phyloP scores from a whole-genome alignment of 2,113 vertebrate species.

The Scophthalmus maximus region DNA sequence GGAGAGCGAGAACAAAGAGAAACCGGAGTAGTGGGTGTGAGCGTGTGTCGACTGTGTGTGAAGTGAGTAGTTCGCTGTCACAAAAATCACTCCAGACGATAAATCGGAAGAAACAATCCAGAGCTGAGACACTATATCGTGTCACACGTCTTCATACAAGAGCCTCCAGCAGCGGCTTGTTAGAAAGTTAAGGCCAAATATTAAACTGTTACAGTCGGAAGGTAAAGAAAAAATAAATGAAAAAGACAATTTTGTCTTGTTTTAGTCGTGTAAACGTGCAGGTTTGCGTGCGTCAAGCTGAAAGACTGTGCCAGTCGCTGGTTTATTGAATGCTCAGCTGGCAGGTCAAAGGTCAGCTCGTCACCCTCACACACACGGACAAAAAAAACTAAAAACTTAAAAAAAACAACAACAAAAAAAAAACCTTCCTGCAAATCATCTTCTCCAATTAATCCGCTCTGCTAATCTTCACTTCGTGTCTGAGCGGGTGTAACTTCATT shows the following conservation, averaged over 20 bases:
- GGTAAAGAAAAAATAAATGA: background rate
- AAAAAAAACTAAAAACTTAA: too few relatives aligned
- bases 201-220: background rate
- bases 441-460: conserved; percentile 17
- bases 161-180: conserved; percentile 1
- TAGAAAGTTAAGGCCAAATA: background rate
- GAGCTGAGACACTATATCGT: too few relatives aligned
- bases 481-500: conserved; percentile 37
- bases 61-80: too few relatives aligned
- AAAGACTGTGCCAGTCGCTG: conserved; percentile 40
- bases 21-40: too few relatives aligned
- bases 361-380: conserved; percentile 19
- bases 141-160: too few relatives aligned
- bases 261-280: too few relatives aligned
- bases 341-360: conserved; percentile 60
- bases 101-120: too few relatives aligned
- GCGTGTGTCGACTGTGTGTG: too few relatives aligned
- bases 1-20: too few relatives aligned
- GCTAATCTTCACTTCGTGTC: conserved; percentile 3
- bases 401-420: too few relatives aligned
- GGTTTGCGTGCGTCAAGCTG: conserved; percentile 16
- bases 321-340: conserved; percentile 60
- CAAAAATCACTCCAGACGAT: too few relatives aligned
- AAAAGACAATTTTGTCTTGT: background rate
- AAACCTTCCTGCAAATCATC: background rate